These are phyloP conservation scores for Biston betularia DNA, from an alignment of 2,888 invertebrate genomes.

Conservation along the genomic window DNA sequence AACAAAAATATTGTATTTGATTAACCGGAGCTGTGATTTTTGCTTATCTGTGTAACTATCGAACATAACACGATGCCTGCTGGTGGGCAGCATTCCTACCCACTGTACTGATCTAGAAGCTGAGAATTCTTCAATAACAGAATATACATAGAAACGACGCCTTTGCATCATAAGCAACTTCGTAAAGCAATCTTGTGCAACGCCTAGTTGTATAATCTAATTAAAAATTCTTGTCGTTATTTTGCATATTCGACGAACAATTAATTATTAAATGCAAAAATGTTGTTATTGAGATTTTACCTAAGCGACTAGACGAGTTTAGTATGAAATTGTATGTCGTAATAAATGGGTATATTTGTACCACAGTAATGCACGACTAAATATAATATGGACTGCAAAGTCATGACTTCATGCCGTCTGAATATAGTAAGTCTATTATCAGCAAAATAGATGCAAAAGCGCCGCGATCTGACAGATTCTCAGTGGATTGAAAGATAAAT, in stretches of 20 bases:
- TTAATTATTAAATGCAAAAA: constrained; percentile 32
- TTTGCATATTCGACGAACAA: constrained; percentile 31
- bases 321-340: constrained; percentile 13
- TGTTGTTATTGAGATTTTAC: constrained; percentile 13
- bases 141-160: constrained; percentile 15
- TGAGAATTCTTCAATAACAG: constrained; percentile 7
- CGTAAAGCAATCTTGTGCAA: constrained; percentile 24
- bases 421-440: constrained; percentile 20
- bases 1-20: constrained; percentile 83
- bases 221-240: constrained; percentile 29
- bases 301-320: constrained; percentile 1
- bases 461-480: constrained; percentile 36
- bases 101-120: constrained; percentile 7
- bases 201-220: constrained; percentile 29
- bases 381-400: constrained; percentile 15
- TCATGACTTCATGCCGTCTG: constrained; percentile 20
- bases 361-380: constrained; percentile 16
- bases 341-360: constrained; percentile 16
- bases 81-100: constrained; percentile 21
- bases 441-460: constrained; percentile 33
- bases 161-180: constrained; percentile 29
- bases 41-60: constrained; percentile 77
- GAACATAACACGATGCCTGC: constrained; percentile 49
- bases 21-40: constrained; percentile 86
- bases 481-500: constrained; percentile 23